Evolutionary conservation across 2,888 invertebrate species (phyloP).

Genomic region (Incurvaria masculella): DNA sequence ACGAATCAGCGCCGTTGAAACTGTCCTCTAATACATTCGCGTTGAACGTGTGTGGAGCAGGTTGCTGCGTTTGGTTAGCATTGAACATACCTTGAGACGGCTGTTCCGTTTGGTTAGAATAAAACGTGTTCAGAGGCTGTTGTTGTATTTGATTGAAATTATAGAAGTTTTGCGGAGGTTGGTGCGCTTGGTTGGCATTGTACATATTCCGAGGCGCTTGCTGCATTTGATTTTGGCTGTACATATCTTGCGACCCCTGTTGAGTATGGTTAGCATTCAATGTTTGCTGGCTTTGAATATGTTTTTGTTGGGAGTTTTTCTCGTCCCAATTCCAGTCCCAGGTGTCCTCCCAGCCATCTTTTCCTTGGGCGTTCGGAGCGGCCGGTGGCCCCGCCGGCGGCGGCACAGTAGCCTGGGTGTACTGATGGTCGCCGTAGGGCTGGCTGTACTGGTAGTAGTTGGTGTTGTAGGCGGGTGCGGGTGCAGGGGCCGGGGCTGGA

Average conservation of each 20-base stretch:
- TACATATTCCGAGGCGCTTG: no score
- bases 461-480: conserved; percentile 12
- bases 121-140: no score
- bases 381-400: conserved; percentile 20
- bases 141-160: no score
- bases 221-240: no score
- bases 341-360: conserved; percentile 43
- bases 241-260: no score
- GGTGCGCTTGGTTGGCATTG: no score
- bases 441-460: conserved; percentile 30
- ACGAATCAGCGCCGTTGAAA: conserved; percentile 54
- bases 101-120: no score
- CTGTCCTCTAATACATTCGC: conserved; percentile 57
- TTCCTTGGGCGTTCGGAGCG: conserved; percentile 22
- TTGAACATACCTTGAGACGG: no score
- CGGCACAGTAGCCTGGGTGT: conserved; percentile 29
- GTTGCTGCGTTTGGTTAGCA: conserved; percentile 33
- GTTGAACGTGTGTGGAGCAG: conserved; percentile 15
- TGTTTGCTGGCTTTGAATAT: conserved; percentile 15
- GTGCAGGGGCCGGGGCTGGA: conserved; percentile 31
- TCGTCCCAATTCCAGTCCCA: conserved; percentile 66
- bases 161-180: neutral
- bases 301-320: conserved; percentile 30
- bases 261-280: no score
- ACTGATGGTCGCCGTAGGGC: conserved; percentile 30